Conservation (phyloP, 2,113 vertebrate genomes). For the Peromyscus polionotus region DNA sequence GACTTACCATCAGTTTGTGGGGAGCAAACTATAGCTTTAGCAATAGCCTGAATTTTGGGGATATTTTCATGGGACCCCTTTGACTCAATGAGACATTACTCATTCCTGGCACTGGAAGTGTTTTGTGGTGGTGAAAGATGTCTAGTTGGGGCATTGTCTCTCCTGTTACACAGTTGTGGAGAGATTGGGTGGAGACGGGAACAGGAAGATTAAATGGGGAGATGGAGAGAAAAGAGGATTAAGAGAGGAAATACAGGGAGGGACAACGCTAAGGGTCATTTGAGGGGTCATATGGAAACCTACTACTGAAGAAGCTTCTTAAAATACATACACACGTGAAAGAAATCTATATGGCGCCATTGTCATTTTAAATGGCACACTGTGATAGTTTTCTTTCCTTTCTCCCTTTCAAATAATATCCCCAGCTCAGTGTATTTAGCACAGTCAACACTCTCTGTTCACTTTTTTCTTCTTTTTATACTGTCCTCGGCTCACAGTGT, state of each 20-base stretch:
- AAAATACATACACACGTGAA: not conserved
- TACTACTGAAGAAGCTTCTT: not conserved
- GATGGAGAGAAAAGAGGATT: no score
- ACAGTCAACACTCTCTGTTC: not conserved
- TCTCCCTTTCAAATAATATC: not conserved
- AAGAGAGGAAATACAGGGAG: not conserved
- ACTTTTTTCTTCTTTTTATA: not conserved
- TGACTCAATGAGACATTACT: not conserved
- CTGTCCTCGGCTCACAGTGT: not conserved
- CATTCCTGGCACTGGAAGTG: not conserved
- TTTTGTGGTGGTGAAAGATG: not conserved
- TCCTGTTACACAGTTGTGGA: not conserved
- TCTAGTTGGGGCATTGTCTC: not conserved
- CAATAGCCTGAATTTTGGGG: not conserved
- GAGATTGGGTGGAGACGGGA: not conserved
- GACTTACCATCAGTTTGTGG: not conserved
- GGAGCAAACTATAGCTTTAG: not conserved
- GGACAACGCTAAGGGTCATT: not conserved
- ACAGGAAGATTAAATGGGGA: not conserved
- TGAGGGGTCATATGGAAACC: not conserved
- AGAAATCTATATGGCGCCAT: not conserved
- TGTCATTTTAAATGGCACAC: not conserved
- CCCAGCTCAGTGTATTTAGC: not conserved
- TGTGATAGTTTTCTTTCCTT: not conserved
- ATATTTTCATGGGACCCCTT: not conserved